Base-by-base conservation (phyloP, 2,113 vertebrate genomes). In the Aldabrachelys gigantea region DNA sequence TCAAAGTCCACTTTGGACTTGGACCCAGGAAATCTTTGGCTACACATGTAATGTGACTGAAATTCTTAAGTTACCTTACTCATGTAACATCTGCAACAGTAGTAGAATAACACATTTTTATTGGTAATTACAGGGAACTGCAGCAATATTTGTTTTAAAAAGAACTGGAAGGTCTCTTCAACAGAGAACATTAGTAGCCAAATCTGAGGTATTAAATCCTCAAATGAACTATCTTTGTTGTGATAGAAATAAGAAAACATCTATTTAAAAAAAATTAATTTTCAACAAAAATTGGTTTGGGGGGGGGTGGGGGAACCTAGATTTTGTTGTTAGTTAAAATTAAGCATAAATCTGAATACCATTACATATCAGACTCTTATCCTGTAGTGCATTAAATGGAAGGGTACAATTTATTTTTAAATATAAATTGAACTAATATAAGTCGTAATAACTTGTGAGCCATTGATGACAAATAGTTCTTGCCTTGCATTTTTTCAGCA, bases 131-230 rank as follows among this genome's bases (percentile, higher is more conserved):
- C 84, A 88, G 79, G 84, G 65, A 90, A 85, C 79, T 92, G 75
- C 91, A 80, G 52, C 84, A 94, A 89, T 65, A 65, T 65, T 90
- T 94, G 88, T 92, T 96, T 91, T 89, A 86, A 85, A 49, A 85
- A 82, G 59, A 95, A 69, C 84, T 54, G 80, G 82, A 57, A 92
- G 69, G 54, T 47, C 54, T 72, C 29, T 89, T 88, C 69, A 83
- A 49, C 82, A 88, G 90, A 53, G 16, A 59, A 92, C 75, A 82
- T 53, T 79, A 94, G 88, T 62, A 56, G 80, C 27, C 78, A 82
- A 50, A 5, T 72, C 31, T 65, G 31, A 65, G 31, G 31, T 65
- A n/a, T 31, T 52, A 41, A 35, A 35, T 59, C 14, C n/a, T 87
- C 44, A 76, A 76, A 75, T 87, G 13, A 62, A 25, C 11, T 53